phyloP scores from a whole-genome alignment of 2,888 invertebrate species.

The Ochlodes sylvanus region DNA sequence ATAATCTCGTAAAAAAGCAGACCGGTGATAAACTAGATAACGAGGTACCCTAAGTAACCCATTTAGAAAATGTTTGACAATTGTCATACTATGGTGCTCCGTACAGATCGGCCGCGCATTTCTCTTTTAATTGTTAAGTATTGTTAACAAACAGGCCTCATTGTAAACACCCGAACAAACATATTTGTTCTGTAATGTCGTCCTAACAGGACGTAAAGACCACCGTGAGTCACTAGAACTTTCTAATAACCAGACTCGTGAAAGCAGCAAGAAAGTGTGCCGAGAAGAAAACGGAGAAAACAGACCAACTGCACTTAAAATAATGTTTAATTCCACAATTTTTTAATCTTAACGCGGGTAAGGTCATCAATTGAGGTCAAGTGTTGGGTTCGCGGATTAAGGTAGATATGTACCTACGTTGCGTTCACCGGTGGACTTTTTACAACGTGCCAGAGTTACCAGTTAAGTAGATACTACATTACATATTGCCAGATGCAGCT shows the following conservation, averaged over 20 bases:
- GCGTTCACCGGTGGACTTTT: too few species aligned
- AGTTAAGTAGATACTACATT: too few species aligned
- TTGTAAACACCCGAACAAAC: constrained; percentile 4
- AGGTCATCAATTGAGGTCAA: constrained; percentile 8
- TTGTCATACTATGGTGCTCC: too few species aligned
- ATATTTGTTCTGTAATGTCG: constrained; percentile 36
- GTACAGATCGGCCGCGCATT: too few species aligned
- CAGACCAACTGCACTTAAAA: constrained; percentile 35
- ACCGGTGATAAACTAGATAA: too few species aligned
- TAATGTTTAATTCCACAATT: constrained; percentile 24
- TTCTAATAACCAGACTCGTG: constrained; percentile 71
- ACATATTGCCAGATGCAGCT: background rate
- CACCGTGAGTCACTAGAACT: constrained; percentile 65
- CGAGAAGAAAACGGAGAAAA: constrained; percentile 59
- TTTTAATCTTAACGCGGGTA: constrained; percentile 21
- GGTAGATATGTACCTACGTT: too few species aligned
- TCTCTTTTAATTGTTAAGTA: constrained; percentile 20
- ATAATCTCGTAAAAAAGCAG: too few species aligned
- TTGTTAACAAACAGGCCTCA: background rate
- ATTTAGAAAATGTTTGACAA: background rate
- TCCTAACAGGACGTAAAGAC: constrained; percentile 42
- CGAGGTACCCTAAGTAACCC: too few species aligned
- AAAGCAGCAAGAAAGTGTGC: constrained; percentile 76
- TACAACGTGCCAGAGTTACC: too few species aligned
- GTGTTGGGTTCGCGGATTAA: background rate